Conservation (phyloP, 2,113 vertebrate genomes). For the Cavia aperea region DNA sequence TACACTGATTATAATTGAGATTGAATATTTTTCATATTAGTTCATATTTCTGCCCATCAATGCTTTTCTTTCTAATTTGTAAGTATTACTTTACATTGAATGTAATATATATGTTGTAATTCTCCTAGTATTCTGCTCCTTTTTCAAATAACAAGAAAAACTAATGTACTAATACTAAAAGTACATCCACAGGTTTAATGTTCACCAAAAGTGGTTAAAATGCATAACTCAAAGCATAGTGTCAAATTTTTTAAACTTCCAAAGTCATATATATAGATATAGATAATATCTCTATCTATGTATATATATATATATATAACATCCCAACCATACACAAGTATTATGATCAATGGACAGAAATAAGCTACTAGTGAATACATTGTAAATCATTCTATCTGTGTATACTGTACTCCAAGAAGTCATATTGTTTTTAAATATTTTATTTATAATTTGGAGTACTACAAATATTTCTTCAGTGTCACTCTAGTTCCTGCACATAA, state of each 20-base stretch:
- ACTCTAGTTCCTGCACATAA: neutral
- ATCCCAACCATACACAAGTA: neutral
- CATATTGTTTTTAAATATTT: neutral
- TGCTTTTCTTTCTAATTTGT: neutral
- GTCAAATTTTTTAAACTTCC: slow-evolving; percentile 2
- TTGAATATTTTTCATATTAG: neutral
- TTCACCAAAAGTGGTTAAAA: neutral
- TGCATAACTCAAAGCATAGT: neutral
- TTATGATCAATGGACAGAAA: neutral
- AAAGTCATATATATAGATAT: neutral
- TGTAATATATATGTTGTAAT: neutral
- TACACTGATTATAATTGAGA: neutral
- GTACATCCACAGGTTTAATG: neutral
- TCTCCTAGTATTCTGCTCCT: neutral
- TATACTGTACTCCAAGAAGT: neutral
- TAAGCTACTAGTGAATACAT: neutral
- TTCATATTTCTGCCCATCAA: neutral
- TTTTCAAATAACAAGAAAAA: neutral
- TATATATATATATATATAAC: neutral
- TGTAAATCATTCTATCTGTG: neutral
- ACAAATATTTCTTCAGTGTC: neutral
- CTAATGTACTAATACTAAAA: neutral
- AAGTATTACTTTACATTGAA: neutral
- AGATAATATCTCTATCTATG: neutral
- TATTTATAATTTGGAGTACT: neutral